These are phyloP conservation scores for Pelobates fuscus DNA, from an alignment of 2,113 vertebrate species.

Conservation along the genomic window DNA sequence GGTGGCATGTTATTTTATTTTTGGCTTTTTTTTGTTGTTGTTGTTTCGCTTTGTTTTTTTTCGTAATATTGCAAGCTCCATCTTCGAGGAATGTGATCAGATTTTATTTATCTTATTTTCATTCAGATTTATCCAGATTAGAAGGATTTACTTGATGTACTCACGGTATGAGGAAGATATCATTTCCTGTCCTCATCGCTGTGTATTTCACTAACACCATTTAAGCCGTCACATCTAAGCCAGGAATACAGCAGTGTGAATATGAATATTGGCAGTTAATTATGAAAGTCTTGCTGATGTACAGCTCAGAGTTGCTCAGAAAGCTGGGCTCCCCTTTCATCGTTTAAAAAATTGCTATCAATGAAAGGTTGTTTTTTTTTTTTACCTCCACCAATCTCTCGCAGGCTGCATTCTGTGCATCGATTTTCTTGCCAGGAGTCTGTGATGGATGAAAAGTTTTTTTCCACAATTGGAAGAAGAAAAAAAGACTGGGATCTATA, in stretches of 20 bases:
- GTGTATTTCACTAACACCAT: slow-evolving; percentile 13
- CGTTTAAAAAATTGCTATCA: slow-evolving; percentile 64
- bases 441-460: slow-evolving; percentile 2
- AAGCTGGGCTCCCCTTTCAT: slow-evolving; percentile 77
- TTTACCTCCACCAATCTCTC: slow-evolving; percentile 67
- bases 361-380: background rate
- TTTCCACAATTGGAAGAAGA: too few species aligned
- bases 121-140: slow-evolving; percentile 5
- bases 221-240: slow-evolving; percentile 4
- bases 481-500: background rate
- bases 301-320: slow-evolving; percentile 64
- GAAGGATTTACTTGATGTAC: slow-evolving; percentile 11
- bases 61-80: too few species aligned
- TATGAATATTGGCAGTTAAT: slow-evolving; percentile 41
- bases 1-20: background rate
- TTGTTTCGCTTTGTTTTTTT: too few species aligned
- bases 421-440: slow-evolving; percentile 14
- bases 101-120: background rate
- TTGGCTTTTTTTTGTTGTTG: too few species aligned
- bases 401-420: slow-evolving; percentile 66
- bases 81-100: background rate
- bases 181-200: background rate
- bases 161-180: slow-evolving; percentile 3
- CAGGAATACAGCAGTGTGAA: slow-evolving; percentile 12
- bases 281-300: slow-evolving; percentile 1